These are phyloP conservation scores for Montipora efflorescens DNA, from an alignment of 64 coral and sea anemone species.

Conservation along the genomic window DNA sequence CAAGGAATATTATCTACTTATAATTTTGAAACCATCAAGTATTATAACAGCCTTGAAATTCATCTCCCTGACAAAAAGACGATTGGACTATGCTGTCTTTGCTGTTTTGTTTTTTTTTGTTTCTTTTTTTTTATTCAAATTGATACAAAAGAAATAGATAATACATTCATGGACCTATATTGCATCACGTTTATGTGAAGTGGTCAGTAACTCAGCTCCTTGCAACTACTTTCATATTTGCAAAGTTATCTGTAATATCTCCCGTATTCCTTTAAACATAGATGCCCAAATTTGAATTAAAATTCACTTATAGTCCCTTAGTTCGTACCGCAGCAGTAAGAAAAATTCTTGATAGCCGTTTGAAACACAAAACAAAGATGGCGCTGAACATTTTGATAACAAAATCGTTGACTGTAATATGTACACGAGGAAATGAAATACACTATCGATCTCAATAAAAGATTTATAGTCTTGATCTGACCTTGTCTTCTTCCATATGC, in stretches of 20 bases:
- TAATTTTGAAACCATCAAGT: background rate
- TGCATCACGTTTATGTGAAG: slow-evolving; percentile 15
- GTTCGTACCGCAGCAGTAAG: no score
- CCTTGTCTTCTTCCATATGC: no score
- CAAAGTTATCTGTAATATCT: no score
- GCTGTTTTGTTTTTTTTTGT: no score
- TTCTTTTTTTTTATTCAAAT: background rate
- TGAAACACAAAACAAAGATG: background rate
- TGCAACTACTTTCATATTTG: no score
- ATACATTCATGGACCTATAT: slow-evolving; percentile 4
- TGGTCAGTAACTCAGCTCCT: background rate
- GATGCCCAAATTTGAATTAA: no score
- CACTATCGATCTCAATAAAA: background rate
- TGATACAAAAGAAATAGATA: background rate
- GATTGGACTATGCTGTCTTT: no score
- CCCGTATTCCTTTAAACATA: no score
- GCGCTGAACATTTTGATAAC: background rate
- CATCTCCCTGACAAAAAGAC: background rate
- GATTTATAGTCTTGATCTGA: no score
- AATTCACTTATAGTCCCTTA: no score
- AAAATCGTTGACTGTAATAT: background rate
- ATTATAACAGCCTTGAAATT: background rate
- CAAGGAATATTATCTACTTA: background rate
- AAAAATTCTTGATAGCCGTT: background rate
- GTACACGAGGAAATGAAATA: slow-evolving; percentile 6